A percentile compares a stretch with the other conserved stretches of the same genome.
These are phyloP conservation scores for Scortum barcoo DNA, from an alignment of 2,113 vertebrate species.

Conservation along the genomic window DNA sequence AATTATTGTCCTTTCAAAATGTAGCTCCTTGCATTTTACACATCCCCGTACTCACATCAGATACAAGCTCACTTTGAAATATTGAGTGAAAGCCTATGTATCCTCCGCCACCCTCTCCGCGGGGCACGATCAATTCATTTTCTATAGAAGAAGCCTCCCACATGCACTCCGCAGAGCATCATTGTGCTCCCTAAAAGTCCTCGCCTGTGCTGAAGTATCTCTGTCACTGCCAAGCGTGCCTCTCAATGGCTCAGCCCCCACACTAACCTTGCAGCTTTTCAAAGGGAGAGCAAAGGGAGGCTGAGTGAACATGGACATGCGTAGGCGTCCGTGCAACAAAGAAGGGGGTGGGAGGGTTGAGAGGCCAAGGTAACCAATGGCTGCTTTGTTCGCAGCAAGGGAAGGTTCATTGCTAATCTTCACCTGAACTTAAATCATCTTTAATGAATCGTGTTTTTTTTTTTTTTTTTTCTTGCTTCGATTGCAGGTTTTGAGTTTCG, in stretches of 20 bases:
- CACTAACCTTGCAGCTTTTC: constrained; percentile 71
- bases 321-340: constrained; percentile 63
- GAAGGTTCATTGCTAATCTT: constrained; percentile 23
- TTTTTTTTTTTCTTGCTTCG: constrained; percentile 23
- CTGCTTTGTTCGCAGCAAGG: constrained; percentile 29
- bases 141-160: constrained; percentile 67
- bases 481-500: not conserved
- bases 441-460: constrained; percentile 11
- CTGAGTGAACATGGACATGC: constrained; percentile 54
- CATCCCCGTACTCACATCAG: constrained; percentile 43
- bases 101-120: not conserved
- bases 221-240: constrained; percentile 59
- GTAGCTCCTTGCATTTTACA: constrained; percentile 11
- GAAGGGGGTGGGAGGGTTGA: constrained; percentile 45
- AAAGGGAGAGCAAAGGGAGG: constrained; percentile 69
- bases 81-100: constrained; percentile 30
- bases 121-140: constrained; percentile 43
- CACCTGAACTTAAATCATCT: constrained; percentile 17
- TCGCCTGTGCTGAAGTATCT: constrained; percentile 70
- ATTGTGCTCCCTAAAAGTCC: constrained; percentile 71
- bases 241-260: constrained; percentile 74
- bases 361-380: constrained; percentile 44
- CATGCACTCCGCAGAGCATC: constrained; percentile 57
- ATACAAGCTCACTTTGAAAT: constrained; percentile 31
- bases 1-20: constrained; percentile 52